Percentiles rank a stretch among this genome's conserved stretches.
These are phyloP conservation scores for Gymnopithys bicolor DNA, from an alignment of 2,797 vertebrate species.

Conservation along the genomic window DNA sequence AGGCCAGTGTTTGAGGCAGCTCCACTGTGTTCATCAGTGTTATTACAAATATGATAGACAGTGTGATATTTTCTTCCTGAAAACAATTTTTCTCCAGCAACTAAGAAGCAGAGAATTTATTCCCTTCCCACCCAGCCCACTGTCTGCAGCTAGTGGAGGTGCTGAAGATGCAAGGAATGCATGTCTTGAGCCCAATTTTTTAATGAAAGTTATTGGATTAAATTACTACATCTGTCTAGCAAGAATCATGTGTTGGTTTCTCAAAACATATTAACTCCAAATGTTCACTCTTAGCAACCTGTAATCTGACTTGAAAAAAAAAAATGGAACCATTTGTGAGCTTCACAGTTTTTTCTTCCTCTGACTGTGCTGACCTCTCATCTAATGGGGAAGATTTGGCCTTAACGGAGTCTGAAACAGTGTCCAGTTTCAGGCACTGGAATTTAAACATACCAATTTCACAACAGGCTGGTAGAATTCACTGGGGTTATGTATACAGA, in stretches of 20 bases:
- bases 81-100: slow-evolving; percentile 15
- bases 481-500: background rate
- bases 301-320: background rate
- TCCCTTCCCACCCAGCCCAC: background rate
- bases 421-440: slow-evolving; percentile 17
- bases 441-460: slow-evolving; percentile 7
- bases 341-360: background rate
- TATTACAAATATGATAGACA: slow-evolving; percentile 45
- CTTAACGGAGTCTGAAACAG: slow-evolving; percentile 33
- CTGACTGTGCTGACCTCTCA: background rate
- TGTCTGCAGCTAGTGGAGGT: background rate
- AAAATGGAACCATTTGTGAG: background rate
- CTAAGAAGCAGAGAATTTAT: background rate
- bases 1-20: slow-evolving; percentile 27
- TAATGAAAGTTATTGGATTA: background rate
- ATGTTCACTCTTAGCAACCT: background rate
- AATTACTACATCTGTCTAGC: background rate
- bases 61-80: background rate
- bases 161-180: background rate
- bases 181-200: background rate
- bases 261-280: background rate
- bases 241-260: background rate
- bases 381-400: slow-evolving; percentile 32
- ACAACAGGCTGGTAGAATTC: background rate
- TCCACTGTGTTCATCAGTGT: slow-evolving; percentile 19